A percentile compares a stretch with the other conserved stretches of the same genome.
Evolutionary conservation across 2,797 vertebrate species (phyloP).

Genomic region (Garrulus glandarius): DNA sequence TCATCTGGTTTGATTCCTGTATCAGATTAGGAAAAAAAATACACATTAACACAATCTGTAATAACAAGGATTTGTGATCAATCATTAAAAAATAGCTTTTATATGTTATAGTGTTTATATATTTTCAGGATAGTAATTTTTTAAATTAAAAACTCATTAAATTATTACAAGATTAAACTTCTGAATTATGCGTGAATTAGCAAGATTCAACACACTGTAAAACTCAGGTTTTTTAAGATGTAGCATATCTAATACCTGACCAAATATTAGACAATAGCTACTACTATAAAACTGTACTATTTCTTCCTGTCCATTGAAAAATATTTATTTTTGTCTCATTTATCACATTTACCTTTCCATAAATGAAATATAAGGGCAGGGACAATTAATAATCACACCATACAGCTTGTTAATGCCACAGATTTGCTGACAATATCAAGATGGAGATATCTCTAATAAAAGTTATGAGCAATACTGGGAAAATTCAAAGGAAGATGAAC

Average conservation of each 20-base stretch:
- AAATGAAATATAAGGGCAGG: background rate
- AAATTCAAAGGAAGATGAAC: background rate
- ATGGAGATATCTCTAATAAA: background rate
- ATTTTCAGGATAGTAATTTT: background rate
- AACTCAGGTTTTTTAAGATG: background rate
- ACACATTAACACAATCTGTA: background rate
- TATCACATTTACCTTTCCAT: background rate
- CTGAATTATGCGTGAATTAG: background rate
- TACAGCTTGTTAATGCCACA: background rate
- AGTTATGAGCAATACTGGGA: rapidly evolving
- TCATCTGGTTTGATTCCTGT: constrained; percentile 79
- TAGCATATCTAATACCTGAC: background rate
- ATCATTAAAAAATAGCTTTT: background rate
- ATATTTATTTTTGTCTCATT: background rate
- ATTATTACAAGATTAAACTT: background rate
- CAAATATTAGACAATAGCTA: background rate
- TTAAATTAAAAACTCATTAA: background rate
- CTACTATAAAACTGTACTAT: background rate
- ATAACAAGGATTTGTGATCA: background rate
- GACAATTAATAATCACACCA: background rate
- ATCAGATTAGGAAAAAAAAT: constrained; percentile 57
- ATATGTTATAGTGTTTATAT: background rate
- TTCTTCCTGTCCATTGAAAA: background rate
- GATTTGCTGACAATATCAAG: background rate
- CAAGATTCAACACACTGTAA: background rate